Percentiles rank a stretch among this genome's conserved stretches.
Conservation (phyloP, 2,113 vertebrate genomes). For the Lophochroa leadbeateri region DNA sequence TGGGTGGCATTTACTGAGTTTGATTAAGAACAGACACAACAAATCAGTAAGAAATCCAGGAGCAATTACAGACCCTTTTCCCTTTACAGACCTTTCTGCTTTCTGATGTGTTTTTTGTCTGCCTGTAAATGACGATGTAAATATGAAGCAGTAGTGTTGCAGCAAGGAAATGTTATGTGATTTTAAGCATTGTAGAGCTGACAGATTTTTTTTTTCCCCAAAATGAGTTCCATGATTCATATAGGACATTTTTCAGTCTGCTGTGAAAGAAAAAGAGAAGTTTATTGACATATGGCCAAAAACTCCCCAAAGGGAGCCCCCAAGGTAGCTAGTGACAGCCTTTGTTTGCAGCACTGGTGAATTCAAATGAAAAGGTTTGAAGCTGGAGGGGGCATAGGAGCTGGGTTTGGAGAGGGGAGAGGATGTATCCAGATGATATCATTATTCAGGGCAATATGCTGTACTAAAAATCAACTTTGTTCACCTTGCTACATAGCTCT, state of each 20-base stretch:
- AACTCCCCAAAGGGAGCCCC: not conserved
- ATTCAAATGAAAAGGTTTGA: not conserved
- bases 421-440: too few species aligned
- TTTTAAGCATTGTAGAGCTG: not conserved
- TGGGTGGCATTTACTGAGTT: not conserved
- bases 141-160: not conserved
- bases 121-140: not conserved
- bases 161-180: not conserved
- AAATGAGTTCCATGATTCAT: not conserved
- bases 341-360: too few species aligned
- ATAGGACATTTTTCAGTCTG: not conserved
- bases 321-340: too few species aligned
- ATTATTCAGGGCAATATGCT: rapidly evolving
- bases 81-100: not conserved
- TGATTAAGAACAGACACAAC: slow-evolving; percentile 28
- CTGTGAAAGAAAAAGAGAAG: not conserved
- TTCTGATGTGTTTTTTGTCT: not conserved
- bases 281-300: not conserved
- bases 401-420: not conserved
- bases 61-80: not conserved
- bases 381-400: not conserved
- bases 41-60: slow-evolving; percentile 12
- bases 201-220: not conserved
- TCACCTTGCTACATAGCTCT: not conserved
- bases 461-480: not conserved